phyloP scores from a whole-genome alignment of 1,140 invertebrate genomes.

The Drosophila ohnishii region DNA sequence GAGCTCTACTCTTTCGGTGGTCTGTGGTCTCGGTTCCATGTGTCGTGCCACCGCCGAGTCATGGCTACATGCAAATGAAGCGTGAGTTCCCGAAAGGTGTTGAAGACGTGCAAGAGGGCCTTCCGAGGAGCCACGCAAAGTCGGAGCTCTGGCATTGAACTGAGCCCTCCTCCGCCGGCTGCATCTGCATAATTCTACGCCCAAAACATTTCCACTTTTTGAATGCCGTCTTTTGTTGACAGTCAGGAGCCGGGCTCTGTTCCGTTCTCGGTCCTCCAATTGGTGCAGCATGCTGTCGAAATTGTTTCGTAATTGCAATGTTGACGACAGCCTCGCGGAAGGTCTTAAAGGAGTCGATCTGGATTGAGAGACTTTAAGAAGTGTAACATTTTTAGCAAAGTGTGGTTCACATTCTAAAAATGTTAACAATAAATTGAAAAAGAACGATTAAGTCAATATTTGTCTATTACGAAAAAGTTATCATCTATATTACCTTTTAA shows the following conservation, averaged over 20 bases:
- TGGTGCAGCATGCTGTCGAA: conserved; percentile 75
- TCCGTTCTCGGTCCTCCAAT: conserved; percentile 62
- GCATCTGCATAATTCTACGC: conserved; percentile 78
- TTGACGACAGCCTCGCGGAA: conserved; percentile 61
- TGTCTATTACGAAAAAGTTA: too few species aligned
- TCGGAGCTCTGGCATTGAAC: conserved; percentile 57
- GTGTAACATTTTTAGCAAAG: not conserved
- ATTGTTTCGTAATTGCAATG: conserved; percentile 80
- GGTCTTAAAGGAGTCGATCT: conserved; percentile 13
- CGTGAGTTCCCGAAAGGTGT: conserved; percentile 76
- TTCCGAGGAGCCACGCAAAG: conserved; percentile 16
- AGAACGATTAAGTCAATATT: not conserved
- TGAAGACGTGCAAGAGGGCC: conserved; percentile 46
- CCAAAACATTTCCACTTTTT: conserved; percentile 61
- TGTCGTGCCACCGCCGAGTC: conserved; percentile 45
- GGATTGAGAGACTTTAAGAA: not conserved
- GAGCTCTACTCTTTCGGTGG: conserved; percentile 29
- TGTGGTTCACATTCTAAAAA: not conserved
- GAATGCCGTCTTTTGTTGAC: conserved; percentile 65
- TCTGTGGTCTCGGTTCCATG: conserved; percentile 44
- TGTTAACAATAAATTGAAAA: not conserved
- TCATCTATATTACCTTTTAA: too few species aligned
- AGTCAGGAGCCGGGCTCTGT: conserved; percentile 38
- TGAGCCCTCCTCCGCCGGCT: conserved; percentile 1
- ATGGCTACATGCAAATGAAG: conserved; percentile 79